Evolutionary conservation across 2,888 invertebrate genomes (phyloP), one percentile per base, ranked within the genome.

Genomic region (Kuschelorhynchus macadamiae): DNA sequence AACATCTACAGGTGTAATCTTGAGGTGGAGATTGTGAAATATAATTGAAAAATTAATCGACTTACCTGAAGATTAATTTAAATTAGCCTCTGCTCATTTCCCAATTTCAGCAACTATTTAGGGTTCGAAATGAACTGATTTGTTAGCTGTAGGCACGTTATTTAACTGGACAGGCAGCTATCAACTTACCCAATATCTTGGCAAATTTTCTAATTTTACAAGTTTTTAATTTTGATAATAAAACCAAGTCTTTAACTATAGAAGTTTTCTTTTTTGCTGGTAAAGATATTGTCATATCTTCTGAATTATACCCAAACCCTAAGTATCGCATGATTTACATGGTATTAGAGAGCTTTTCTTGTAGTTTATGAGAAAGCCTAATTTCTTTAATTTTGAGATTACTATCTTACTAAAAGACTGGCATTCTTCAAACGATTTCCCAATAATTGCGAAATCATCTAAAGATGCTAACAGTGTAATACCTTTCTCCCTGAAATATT

Each of bases 111-210:
- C n/a, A n/a, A n/a, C n/a, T n/a, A n/a, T n/a, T n/a, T n/a, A n/a
- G n/a, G n/a, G n/a, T n/a, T n/a, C n/a, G n/a, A n/a, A n/a, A n/a
- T n/a, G n/a, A n/a, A n/a, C n/a, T n/a, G n/a, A n/a, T n/a, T n/a
- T n/a, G n/a, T n/a, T n/a, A n/a, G n/a, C n/a, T n/a, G n/a, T n/a
- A 60, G 9, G 50, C 41, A 60, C 50, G 50, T 41, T 41, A 9
- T n/a, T 50, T 41, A 17, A 50, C 60, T 16, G 60, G 60, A 50
- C 39, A 49, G 8, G 50, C 60, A 8, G 50, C 36, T 11, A 30
- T 11, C 18, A 60, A 39, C 12, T 21, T 41, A 2, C 60, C 60
- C 7, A 50, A 12, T 9, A 60, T 1, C 16, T 17, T 33, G n/a
- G 60, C 60, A 44, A 56, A 42, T 7, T 42, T 41, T 42, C 25